These are phyloP conservation scores for Bellardia pandia DNA, from an alignment of 2,888 invertebrate species.

Conservation along the genomic window DNA sequence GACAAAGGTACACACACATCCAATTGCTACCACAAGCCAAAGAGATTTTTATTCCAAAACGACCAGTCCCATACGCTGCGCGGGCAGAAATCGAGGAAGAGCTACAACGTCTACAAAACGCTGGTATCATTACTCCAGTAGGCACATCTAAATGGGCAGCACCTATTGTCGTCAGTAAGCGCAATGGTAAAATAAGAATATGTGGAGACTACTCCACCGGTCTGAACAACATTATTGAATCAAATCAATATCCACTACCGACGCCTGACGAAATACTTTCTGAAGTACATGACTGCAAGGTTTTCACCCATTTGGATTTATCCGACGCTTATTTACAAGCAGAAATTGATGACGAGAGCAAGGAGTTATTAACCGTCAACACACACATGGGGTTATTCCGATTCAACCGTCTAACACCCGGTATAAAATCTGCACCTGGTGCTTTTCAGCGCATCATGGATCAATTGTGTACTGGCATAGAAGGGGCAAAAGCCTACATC, in stretches of 20 bases:
- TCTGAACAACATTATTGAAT: slow-evolving; percentile 68
- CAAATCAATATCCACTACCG: slow-evolving; percentile 68
- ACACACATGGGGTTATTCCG: slow-evolving; percentile 69
- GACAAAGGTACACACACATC: slow-evolving; percentile 16
- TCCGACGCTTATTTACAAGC: slow-evolving; percentile 74
- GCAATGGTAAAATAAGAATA: slow-evolving; percentile 69
- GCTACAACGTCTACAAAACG: no score
- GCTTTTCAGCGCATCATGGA: slow-evolving; percentile 72
- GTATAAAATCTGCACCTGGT: slow-evolving; percentile 73
- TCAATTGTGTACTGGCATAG: slow-evolving; percentile 64
- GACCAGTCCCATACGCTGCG: slow-evolving; percentile 72
- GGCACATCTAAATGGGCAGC: slow-evolving; percentile 74
- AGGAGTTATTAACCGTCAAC: slow-evolving; percentile 69
- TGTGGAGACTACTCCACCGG: slow-evolving; percentile 74
- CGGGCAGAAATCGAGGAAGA: slow-evolving; percentile 63
- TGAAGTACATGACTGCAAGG: slow-evolving; percentile 28
- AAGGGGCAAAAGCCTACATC: slow-evolving; percentile 53
- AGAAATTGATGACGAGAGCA: slow-evolving; percentile 69
- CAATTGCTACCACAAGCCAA: slow-evolving; percentile 40
- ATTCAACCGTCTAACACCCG: slow-evolving; percentile 67
- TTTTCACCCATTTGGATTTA: slow-evolving; percentile 68
- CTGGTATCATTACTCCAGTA: slow-evolving; percentile 72
- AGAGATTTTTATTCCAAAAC: slow-evolving; percentile 58
- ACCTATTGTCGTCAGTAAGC: slow-evolving; percentile 68
- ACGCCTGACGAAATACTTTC: slow-evolving; percentile 24